phyloP scores from a whole-genome alignment of 2,113 vertebrate genomes.

The Axis porcinus region DNA sequence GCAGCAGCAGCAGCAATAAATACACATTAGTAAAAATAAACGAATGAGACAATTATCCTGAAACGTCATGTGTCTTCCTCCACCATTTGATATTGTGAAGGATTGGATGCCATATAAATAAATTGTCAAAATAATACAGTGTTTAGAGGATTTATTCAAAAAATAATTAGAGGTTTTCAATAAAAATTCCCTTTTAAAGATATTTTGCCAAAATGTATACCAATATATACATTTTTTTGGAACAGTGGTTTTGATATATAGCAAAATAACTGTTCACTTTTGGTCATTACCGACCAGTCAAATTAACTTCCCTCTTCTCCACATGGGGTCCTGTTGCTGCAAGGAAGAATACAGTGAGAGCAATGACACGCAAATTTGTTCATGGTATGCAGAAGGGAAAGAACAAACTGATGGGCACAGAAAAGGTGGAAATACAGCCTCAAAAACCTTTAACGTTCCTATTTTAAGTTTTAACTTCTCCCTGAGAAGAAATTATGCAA shows the following conservation, averaged over 20 bases:
- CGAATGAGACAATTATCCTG: conserved; percentile 48
- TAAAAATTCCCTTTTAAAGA: neutral
- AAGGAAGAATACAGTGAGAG: neutral
- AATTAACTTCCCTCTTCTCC: neutral
- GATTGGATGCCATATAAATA: neutral
- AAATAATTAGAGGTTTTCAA: neutral
- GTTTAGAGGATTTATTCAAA: neutral
- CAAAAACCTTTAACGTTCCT: conserved; percentile 44
- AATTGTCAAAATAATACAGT: neutral
- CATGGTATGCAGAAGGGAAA: neutral
- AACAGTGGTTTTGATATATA: neutral
- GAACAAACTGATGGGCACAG: neutral
- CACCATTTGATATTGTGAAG: conserved; percentile 26
- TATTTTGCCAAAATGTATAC: conserved; percentile 25
- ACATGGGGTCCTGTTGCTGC: neutral
- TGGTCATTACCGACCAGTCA: neutral
- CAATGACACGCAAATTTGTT: neutral
- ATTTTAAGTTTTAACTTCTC: conserved; percentile 2
- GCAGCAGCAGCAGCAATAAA: conserved; percentile 39
- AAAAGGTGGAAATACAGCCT: conserved; percentile 55
- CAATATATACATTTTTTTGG: neutral
- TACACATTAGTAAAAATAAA: conserved; percentile 62
- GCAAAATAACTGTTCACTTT: conserved; percentile 7
- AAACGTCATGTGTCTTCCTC: conserved; percentile 26
- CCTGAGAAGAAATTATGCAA: neutral